A percentile compares a stretch with the other conserved stretches of the same genome.
Conservation (phyloP, 2,113 vertebrate species). For the Pseudorhombus dupliciocellatus region DNA sequence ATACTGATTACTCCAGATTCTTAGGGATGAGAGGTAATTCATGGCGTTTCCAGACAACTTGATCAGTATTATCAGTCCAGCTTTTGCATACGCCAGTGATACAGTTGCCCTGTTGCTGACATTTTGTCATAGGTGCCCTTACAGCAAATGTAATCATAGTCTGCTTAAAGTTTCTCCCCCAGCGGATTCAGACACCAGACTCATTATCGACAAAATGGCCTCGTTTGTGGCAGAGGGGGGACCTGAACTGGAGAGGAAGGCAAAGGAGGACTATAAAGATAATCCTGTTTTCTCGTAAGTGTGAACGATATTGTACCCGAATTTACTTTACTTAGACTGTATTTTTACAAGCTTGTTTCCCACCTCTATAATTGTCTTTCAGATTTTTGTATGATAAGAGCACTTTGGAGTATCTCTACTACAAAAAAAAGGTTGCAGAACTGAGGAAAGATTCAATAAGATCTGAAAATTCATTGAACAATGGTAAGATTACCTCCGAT, state of each 20-base stretch:
- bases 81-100: conserved; percentile 44
- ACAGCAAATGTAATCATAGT: conserved; percentile 94
- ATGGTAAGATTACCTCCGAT: conserved; percentile 83
- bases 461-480: conserved; percentile 63
- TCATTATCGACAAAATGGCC: conserved; percentile 95
- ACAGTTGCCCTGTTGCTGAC: conserved; percentile 57
- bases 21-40: conserved; percentile 84
- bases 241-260: conserved; percentile 90
- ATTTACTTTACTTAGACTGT: background rate
- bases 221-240: conserved; percentile 95
- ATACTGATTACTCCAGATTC: conserved; percentile 83
- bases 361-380: background rate
- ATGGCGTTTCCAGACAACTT: conserved; percentile 44
- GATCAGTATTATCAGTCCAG: conserved; percentile 50
- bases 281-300: conserved; percentile 93
- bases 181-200: conserved; percentile 92
- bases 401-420: conserved; percentile 95
- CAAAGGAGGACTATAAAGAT: conserved; percentile 93
- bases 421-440: conserved; percentile 92
- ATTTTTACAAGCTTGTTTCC: background rate
- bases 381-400: conserved; percentile 96
- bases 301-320: background rate
- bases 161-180: conserved; percentile 99
- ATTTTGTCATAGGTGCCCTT: conserved; percentile 80
- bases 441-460: conserved; percentile 82